These are phyloP conservation scores for Hypolimnas misippus DNA, from an alignment of 2,888 invertebrate genomes.

Conservation along the genomic window DNA sequence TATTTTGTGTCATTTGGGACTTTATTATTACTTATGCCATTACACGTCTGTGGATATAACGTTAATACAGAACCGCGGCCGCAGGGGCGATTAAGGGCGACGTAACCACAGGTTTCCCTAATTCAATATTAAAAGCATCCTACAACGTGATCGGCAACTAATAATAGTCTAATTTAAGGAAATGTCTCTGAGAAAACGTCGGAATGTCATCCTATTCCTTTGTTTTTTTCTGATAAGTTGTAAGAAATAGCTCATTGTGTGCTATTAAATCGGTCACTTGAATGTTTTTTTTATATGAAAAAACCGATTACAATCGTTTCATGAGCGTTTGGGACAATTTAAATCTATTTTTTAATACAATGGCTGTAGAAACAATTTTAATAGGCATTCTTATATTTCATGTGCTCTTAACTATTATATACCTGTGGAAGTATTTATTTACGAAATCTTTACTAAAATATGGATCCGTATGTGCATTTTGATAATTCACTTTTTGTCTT, in stretches of 20 bases:
- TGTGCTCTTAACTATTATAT: not conserved
- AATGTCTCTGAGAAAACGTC: slow-evolving; percentile 83
- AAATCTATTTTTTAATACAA: not conserved
- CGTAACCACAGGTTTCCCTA: slow-evolving; percentile 81
- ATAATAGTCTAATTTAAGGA: slow-evolving; percentile 82
- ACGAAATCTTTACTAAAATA: too few species aligned
- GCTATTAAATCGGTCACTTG: slow-evolving; percentile 23
- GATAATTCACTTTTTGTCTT: too few species aligned
- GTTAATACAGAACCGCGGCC: slow-evolving; percentile 75
- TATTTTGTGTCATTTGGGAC: slow-evolving; percentile 84
- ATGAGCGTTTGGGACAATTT: slow-evolving; percentile 19
- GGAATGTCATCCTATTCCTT: slow-evolving; percentile 77
- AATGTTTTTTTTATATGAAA: slow-evolving; percentile 26
- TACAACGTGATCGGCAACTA: slow-evolving; percentile 81
- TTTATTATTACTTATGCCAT: slow-evolving; percentile 83
- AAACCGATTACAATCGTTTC: slow-evolving; percentile 31
- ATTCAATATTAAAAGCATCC: slow-evolving; percentile 85
- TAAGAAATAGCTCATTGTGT: slow-evolving; percentile 23
- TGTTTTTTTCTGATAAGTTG: slow-evolving; percentile 55
- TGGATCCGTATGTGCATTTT: too few species aligned
- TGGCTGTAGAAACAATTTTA: not conserved
- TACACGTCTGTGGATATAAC: slow-evolving; percentile 79
- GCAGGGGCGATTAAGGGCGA: slow-evolving; percentile 78
- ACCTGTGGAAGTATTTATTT: too few species aligned
- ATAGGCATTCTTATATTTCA: not conserved